Percentiles rank a stretch among this genome's conserved stretches.
Conservation (phyloP, 2,797 vertebrate species). For the Macroramphosus scolopax region DNA sequence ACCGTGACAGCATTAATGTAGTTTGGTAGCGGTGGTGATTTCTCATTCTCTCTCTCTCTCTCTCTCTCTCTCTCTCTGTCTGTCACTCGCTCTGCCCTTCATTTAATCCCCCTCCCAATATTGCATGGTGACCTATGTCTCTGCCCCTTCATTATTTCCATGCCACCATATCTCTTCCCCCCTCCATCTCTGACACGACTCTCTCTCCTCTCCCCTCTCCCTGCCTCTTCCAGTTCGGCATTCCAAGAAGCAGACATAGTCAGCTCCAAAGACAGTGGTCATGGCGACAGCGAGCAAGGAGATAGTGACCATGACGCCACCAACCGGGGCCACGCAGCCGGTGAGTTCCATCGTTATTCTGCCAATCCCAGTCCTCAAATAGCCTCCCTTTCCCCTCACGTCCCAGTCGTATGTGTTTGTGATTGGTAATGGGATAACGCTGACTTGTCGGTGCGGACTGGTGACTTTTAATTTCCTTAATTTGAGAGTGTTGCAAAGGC, state of each 20-base stretch:
- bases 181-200: neutral
- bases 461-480: constrained; percentile 75
- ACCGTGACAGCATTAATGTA: constrained; percentile 77
- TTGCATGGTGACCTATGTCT: constrained; percentile 3
- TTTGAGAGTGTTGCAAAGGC: constrained; percentile 53
- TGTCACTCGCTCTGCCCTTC: constrained; percentile 9
- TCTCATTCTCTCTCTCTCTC: constrained; percentile 31
- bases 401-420: constrained; percentile 39
- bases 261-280: constrained; percentile 99
- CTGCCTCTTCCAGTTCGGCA: constrained; percentile 88
- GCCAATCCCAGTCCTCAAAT: no score
- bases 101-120: constrained; percentile 25
- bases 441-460: constrained; percentile 60
- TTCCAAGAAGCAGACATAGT: constrained; percentile 99
- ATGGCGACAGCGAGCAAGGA: constrained; percentile 97
- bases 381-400: neutral
- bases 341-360: constrained; percentile 75
- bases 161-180: neutral
- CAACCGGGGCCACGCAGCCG: constrained; percentile 93
- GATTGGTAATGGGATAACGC: constrained; percentile 53
- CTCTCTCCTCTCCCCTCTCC: neutral
- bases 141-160: no score
- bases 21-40: constrained; percentile 42
- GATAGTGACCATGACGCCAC: constrained; percentile 99
- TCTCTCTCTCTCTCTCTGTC: constrained; percentile 6